Conservation (phyloP, 2,888 invertebrate species). For the Pelosia muscerda region DNA sequence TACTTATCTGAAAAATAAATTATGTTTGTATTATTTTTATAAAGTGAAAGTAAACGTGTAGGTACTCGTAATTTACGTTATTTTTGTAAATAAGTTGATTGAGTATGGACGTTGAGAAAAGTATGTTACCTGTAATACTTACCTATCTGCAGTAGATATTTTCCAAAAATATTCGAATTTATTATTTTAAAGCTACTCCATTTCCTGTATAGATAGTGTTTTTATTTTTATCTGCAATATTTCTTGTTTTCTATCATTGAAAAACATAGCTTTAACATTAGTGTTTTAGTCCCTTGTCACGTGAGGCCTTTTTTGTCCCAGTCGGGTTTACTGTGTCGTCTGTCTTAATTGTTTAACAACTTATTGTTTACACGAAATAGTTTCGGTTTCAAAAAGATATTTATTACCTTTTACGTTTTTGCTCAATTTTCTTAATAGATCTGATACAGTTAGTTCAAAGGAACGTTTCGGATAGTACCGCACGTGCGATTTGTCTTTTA, state of each 20-base stretch:
- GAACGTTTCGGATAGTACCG: slow-evolving; percentile 46
- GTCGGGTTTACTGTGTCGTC: slow-evolving; percentile 68
- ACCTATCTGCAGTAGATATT: neutral
- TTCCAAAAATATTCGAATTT: neutral
- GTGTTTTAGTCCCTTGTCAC: slow-evolving; percentile 70
- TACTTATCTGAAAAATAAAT: too few relatives aligned
- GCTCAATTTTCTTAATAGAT: slow-evolving; percentile 41
- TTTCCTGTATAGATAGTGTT: slow-evolving; percentile 23
- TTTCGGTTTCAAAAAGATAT: slow-evolving; percentile 38
- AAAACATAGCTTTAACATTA: slow-evolving; percentile 66
- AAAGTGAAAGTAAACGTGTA: too few relatives aligned
- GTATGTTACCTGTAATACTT: too few relatives aligned
- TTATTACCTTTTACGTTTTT: slow-evolving; percentile 43
- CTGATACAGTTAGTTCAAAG: slow-evolving; percentile 50
- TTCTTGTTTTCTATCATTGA: slow-evolving; percentile 44
- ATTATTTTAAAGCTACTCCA: neutral
- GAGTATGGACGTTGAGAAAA: too few relatives aligned
- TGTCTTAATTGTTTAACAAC: slow-evolving; percentile 79
- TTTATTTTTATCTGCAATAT: slow-evolving; percentile 9
- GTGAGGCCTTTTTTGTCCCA: slow-evolving; percentile 72
- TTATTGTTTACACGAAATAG: slow-evolving; percentile 62
- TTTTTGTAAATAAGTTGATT: too few relatives aligned
- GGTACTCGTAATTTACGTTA: too few relatives aligned
- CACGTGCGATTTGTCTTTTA: slow-evolving; percentile 65
- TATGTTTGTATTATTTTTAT: too few relatives aligned